Evolutionary conservation across 2,113 vertebrate species (phyloP).

Genomic region (Mustela lutreola): DNA sequence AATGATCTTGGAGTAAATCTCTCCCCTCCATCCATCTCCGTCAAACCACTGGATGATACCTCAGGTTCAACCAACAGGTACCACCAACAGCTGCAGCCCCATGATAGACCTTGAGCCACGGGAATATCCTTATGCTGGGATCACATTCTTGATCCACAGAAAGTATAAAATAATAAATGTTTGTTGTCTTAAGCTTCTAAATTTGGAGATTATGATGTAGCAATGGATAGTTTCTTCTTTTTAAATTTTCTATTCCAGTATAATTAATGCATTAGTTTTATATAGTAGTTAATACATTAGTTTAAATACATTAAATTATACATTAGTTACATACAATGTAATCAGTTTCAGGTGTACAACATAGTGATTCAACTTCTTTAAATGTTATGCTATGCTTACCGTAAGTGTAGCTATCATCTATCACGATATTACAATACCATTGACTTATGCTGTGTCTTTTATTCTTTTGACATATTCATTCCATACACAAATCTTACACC

Average conservation of each 20-base stretch:
- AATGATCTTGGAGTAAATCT: not conserved
- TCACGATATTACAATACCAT: not conserved
- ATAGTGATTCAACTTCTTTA: not conserved
- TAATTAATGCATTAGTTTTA: not conserved
- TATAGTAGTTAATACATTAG: not conserved
- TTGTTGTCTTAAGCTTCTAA: not conserved
- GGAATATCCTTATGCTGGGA: not conserved
- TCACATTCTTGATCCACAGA: not conserved
- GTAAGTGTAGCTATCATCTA: not conserved
- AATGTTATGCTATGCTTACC: not conserved
- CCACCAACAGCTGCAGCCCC: not conserved
- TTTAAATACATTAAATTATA: not conserved
- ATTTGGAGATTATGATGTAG: not conserved
- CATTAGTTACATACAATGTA: not conserved
- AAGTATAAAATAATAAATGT: not conserved
- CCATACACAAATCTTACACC: not conserved
- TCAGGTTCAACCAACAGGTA: not conserved
- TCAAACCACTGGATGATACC: not conserved
- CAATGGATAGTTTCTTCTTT: not conserved
- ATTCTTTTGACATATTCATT: not conserved
- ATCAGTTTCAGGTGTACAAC: not conserved
- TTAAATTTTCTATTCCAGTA: not conserved
- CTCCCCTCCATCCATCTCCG: not conserved
- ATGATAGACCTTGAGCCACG: not conserved
- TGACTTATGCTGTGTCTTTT: not conserved